phyloP scores from a whole-genome alignment of 2,888 invertebrate species.

The Phyllotreta striolata region DNA sequence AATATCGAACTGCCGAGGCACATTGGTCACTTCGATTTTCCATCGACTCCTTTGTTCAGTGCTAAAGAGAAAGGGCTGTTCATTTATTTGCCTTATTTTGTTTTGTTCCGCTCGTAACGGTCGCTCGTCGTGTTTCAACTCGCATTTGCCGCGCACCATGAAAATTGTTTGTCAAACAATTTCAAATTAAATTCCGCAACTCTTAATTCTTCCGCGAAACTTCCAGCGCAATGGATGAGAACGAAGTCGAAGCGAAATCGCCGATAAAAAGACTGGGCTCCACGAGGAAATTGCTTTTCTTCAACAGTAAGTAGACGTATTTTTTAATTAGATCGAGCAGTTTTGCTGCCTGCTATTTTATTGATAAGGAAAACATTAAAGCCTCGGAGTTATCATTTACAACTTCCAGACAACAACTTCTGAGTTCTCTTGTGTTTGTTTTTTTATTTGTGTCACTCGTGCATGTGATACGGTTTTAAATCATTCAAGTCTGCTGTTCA shows the following conservation, averaged over 20 bases:
- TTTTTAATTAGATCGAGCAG: slow-evolving; percentile 2
- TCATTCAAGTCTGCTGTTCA: slow-evolving; percentile 28
- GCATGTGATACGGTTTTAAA: slow-evolving; percentile 25
- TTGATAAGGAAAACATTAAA: slow-evolving; percentile 3
- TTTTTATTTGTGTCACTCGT: slow-evolving; percentile 16
- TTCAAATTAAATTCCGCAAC: slow-evolving; percentile 18
- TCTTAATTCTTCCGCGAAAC: slow-evolving; percentile 1
- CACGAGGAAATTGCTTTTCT: slow-evolving; percentile 79
- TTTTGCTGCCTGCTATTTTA: slow-evolving; percentile 1
- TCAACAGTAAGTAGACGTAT: slow-evolving; percentile 73
- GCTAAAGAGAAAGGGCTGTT: background rate
- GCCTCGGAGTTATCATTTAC: slow-evolving; percentile 9
- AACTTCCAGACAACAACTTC: slow-evolving; percentile 10
- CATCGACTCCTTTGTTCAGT: slow-evolving; percentile 12
- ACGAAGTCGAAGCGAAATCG: slow-evolving; percentile 78
- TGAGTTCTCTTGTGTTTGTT: slow-evolving; percentile 14
- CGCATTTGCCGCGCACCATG: slow-evolving; percentile 5
- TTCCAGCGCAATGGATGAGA: slow-evolving; percentile 70
- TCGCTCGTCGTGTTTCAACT: slow-evolving; percentile 7
- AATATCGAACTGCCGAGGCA: slow-evolving; percentile 19
- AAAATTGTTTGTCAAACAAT: slow-evolving; percentile 6
- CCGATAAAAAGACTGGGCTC: slow-evolving; percentile 83
- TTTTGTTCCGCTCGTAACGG: slow-evolving; percentile 13
- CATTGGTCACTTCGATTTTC: slow-evolving; percentile 10
- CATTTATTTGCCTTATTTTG: no score